These are phyloP conservation scores for Sparidentex hasta DNA, from an alignment of 2,797 vertebrate genomes.

Conservation along the genomic window DNA sequence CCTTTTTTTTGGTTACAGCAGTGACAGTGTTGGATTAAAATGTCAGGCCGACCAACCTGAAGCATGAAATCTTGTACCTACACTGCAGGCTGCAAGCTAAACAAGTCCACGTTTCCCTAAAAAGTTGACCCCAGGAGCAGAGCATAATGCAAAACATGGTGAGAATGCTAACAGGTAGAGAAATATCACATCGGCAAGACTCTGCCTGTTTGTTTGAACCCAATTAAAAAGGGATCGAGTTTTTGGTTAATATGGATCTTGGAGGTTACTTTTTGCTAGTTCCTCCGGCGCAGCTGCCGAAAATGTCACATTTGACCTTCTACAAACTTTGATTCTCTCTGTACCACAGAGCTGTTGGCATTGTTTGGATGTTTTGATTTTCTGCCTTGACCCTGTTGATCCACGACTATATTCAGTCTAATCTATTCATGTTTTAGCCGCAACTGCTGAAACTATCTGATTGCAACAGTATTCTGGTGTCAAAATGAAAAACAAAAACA, in stretches of 20 bases:
- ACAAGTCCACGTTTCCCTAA: background rate
- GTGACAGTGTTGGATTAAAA: constrained; percentile 4
- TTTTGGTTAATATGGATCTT: background rate
- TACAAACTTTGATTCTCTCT: background rate
- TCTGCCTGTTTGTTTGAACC: background rate
- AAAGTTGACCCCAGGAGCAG: background rate
- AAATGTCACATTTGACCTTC: constrained; percentile 1
- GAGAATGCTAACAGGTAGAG: background rate
- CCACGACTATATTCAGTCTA: background rate
- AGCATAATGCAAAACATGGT: background rate
- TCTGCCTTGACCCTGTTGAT: background rate
- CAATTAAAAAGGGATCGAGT: background rate
- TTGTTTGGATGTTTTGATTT: background rate
- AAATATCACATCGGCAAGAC: background rate
- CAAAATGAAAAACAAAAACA: background rate
- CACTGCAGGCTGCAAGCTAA: background rate
- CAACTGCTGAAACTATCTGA: background rate
- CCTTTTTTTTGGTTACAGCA: constrained; percentile 4
- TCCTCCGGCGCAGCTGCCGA: constrained; percentile 1
- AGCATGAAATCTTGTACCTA: background rate
- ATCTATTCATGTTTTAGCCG: background rate
- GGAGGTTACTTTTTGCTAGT: background rate
- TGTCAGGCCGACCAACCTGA: background rate
- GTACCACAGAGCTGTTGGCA: background rate
- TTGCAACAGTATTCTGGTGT: background rate